Evolutionary conservation across 2,888 invertebrate species (phyloP).

Genomic region (Bimastos eiseni): DNA sequence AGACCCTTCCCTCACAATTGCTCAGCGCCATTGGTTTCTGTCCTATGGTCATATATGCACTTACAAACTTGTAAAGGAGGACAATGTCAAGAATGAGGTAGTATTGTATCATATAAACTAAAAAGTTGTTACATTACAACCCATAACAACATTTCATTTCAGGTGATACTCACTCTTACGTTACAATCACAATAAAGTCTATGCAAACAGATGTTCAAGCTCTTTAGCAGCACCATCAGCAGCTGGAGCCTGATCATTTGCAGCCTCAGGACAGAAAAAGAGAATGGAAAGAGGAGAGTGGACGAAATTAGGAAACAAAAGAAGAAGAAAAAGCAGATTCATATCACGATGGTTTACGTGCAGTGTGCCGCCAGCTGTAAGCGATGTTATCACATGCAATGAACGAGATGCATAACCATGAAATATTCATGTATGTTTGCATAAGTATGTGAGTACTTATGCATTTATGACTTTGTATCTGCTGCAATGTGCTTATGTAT

Average conservation of each 20-base stretch:
- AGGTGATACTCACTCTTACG: background rate
- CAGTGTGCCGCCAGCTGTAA: background rate
- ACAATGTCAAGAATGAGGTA: too few species aligned
- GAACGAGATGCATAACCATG: background rate
- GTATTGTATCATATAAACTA: too few species aligned
- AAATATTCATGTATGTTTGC: background rate
- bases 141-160: background rate
- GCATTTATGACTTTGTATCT: background rate
- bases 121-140: background rate
- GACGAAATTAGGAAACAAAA: background rate
- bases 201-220: background rate
- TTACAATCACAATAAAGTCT: background rate
- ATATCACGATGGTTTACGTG: background rate
- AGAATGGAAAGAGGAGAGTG: constrained; percentile 1
- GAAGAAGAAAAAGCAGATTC: background rate
- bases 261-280: background rate
- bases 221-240: background rate
- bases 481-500: background rate
- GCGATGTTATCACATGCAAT: background rate
- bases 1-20: too few species aligned
- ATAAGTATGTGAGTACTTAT: constrained; percentile 3
- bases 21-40: too few species aligned
- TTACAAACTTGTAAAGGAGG: too few species aligned
- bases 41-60: too few species aligned
- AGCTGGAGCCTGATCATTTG: background rate